phyloP scores from a whole-genome alignment of 2,797 vertebrate genomes.

The Nannoperca australis region DNA sequence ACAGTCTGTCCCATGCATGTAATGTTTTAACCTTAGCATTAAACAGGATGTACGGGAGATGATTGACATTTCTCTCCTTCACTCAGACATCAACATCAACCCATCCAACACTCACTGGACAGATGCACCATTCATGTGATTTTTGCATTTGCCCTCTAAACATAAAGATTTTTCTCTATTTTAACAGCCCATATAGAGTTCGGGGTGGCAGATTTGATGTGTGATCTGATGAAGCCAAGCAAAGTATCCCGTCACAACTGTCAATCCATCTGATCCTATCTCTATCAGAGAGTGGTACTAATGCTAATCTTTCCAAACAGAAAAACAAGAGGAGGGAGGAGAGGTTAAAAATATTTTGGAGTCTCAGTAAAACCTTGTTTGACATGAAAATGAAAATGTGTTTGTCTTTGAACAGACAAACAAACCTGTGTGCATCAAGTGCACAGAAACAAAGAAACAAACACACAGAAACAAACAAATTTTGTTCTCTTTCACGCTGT shows the following conservation, averaged over 20 bases:
- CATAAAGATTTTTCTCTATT: neutral
- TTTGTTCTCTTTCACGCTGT: slow-evolving; percentile 14
- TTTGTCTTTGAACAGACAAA: neutral
- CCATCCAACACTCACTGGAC: neutral
- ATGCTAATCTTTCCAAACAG: neutral
- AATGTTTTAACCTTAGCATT: slow-evolving; percentile 8
- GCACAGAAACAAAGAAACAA: neutral
- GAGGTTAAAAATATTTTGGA: neutral
- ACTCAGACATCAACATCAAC: slow-evolving; percentile 10
- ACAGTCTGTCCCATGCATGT: slow-evolving; percentile 15
- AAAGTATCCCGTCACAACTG: neutral
- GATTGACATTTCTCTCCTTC: slow-evolving; percentile 3
- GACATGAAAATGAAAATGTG: neutral
- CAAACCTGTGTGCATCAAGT: neutral
- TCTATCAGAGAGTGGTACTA: neutral
- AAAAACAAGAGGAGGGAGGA: neutral
- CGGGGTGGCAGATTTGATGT: neutral
- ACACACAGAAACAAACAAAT: slow-evolving; percentile 3
- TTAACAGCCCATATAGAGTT: neutral
- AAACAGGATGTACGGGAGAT: neutral
- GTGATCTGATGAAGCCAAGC: neutral
- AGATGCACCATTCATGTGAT: neutral
- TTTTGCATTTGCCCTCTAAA: slow-evolving; percentile 3
- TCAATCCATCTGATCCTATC: neutral
- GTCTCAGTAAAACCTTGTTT: neutral